Percentiles rank a stretch among this genome's conserved stretches.
Evolutionary conservation across 1,140 invertebrate genomes (phyloP).

Genomic region (Bombus waltoni): DNA sequence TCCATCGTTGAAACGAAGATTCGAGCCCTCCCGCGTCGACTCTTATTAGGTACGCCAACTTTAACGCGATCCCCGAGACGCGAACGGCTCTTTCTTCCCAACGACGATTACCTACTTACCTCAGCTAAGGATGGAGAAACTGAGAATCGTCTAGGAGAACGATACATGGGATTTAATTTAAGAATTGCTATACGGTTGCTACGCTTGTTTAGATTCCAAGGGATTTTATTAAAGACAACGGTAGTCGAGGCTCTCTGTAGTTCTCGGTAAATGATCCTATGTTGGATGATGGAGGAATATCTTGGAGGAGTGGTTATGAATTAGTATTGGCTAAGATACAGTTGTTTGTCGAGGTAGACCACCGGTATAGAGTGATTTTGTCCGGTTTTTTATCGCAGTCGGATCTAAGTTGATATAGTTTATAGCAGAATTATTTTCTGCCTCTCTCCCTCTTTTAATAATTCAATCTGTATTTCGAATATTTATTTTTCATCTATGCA

Average conservation of each 20-base stretch:
- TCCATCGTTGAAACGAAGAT: constrained; percentile 48
- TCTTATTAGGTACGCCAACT: constrained; percentile 40
- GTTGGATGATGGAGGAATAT: too few relatives aligned
- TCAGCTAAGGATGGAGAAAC: neutral
- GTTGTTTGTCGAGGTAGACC: neutral
- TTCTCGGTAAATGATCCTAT: neutral
- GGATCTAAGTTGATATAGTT: too few relatives aligned
- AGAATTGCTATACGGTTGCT: neutral
- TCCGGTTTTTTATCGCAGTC: neutral
- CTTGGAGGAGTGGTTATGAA: neutral
- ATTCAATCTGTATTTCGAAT: too few relatives aligned
- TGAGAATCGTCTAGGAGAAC: neutral
- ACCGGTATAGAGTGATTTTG: neutral
- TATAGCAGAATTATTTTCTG: too few relatives aligned
- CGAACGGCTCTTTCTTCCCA: neutral
- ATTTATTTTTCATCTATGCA: too few relatives aligned
- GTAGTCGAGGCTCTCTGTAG: neutral
- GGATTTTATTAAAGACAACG: neutral
- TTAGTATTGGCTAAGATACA: neutral
- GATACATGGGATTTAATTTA: neutral
- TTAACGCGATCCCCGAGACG: neutral
- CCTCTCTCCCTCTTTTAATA: too few relatives aligned
- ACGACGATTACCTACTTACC: neutral
- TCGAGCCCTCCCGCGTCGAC: constrained; percentile 22
- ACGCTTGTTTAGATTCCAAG: neutral